These are phyloP conservation scores for Automeris io DNA, from an alignment of 2,888 invertebrate species.

Conservation along the genomic window DNA sequence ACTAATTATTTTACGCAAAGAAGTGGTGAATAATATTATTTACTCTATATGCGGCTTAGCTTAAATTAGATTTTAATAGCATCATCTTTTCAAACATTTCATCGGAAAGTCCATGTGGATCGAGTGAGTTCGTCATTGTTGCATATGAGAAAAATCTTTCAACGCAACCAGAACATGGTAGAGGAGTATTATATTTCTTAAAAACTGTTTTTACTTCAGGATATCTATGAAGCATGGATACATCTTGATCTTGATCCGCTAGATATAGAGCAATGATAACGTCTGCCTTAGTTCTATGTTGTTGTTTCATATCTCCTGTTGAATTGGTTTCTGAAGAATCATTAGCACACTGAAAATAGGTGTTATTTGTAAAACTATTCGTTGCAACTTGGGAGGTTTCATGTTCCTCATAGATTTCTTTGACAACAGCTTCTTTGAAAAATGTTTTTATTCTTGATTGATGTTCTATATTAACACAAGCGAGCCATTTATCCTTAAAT, in stretches of 20 bases:
- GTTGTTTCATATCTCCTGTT: too few relatives aligned
- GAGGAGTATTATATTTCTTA: constrained; percentile 16
- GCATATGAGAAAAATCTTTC: constrained; percentile 16
- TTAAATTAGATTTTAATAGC: constrained; percentile 8
- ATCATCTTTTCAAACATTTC: constrained; percentile 11
- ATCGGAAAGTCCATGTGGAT: constrained; percentile 11
- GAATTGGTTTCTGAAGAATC: too few relatives aligned
- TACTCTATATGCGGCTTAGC: not conserved
- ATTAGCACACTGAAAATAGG: too few relatives aligned
- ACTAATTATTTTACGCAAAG: too few relatives aligned
- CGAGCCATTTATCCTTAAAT: constrained; percentile 13
- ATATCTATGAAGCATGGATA: constrained; percentile 13
- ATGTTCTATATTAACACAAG: constrained; percentile 12
- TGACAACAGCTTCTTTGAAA: constrained; percentile 16
- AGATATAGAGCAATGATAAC: constrained; percentile 15
- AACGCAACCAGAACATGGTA: constrained; percentile 16
- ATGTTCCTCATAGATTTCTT: constrained; percentile 14
- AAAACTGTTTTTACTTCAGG: constrained; percentile 18
- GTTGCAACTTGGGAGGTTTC: too few relatives aligned
- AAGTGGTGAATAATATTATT: constrained; percentile 7
- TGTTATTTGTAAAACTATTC: too few relatives aligned
- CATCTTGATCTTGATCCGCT: constrained; percentile 15
- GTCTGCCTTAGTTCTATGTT: constrained; percentile 11
- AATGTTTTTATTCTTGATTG: constrained; percentile 13
- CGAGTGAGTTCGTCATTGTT: constrained; percentile 10